Conservation (phyloP, 2,797 vertebrate genomes). For the Pantherophis alleghaniensis region DNA sequence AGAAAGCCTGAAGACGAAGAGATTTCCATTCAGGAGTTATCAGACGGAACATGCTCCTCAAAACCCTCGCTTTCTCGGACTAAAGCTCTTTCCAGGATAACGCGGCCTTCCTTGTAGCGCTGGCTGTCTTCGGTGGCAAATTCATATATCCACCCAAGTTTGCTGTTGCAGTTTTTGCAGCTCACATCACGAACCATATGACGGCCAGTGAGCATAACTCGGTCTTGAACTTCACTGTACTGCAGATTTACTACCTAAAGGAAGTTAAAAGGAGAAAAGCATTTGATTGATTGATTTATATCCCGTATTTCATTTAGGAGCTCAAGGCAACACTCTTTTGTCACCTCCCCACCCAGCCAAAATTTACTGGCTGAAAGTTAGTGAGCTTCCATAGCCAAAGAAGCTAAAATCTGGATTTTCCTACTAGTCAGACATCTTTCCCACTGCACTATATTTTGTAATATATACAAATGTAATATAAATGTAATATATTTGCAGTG, state of each 20-base stretch:
- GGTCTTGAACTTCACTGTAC: constrained; percentile 97
- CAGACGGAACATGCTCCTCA: constrained; percentile 94
- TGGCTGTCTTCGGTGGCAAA: constrained; percentile 98
- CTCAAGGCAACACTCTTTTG: neutral
- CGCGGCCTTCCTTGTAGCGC: constrained; percentile 95
- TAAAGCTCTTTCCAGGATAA: constrained; percentile 94
- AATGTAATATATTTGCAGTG: neutral
- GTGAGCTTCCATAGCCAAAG: neutral
- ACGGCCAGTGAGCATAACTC: constrained; percentile 96
- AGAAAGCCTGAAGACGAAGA: constrained; percentile 63
- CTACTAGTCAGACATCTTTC: neutral
- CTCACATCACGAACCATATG: constrained; percentile 99
- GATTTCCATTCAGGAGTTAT: constrained; percentile 85
- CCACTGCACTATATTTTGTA: neutral
- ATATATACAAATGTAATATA: neutral
- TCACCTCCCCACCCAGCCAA: too few relatives aligned
- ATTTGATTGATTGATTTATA: neutral
- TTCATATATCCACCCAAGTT: constrained; percentile 98
- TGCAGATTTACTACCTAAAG: constrained; percentile 94
- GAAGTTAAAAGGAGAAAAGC: constrained; percentile 11
- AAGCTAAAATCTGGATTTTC: neutral
- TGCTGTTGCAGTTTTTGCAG: constrained; percentile 99
- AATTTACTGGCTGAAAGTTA: neutral
- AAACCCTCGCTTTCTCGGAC: constrained; percentile 98
- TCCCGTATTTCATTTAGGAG: neutral